Evolutionary conservation across 2,888 invertebrate species (phyloP).

Genomic region (Choreutis nemorana): DNA sequence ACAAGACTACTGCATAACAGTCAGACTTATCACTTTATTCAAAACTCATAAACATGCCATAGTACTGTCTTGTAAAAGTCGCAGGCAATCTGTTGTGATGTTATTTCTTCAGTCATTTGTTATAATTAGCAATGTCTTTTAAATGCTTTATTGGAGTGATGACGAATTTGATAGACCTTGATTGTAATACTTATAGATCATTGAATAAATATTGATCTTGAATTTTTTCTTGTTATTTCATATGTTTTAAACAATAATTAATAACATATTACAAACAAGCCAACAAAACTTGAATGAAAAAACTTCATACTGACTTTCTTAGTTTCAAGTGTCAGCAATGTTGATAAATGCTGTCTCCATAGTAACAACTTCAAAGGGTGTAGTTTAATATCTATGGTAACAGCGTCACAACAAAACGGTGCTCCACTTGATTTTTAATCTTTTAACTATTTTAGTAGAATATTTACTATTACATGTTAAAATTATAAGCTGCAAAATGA

Average conservation of each 20-base stretch:
- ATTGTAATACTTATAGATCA: constrained; percentile 55
- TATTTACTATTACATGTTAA: constrained; percentile 4
- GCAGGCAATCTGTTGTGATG: constrained; percentile 37
- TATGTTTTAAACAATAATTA: no score
- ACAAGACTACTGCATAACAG: no score
- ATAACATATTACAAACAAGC: no score
- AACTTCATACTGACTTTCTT: no score
- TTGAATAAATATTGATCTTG: constrained; percentile 54
- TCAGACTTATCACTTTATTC: no score
- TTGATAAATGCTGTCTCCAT: no score
- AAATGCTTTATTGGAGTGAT: constrained; percentile 42
- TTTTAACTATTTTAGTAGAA: constrained; percentile 2
- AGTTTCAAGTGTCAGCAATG: no score
- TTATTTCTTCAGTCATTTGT: constrained; percentile 43
- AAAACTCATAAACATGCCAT: no score
- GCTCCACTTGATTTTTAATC: constrained; percentile 5
- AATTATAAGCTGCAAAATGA: constrained; percentile 23
- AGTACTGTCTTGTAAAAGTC: constrained; percentile 35
- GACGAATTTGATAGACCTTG: constrained; percentile 49
- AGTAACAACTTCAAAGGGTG: no score
- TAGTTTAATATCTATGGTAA: no score
- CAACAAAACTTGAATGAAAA: no score
- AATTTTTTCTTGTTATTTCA: constrained; percentile 21
- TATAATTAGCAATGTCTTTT: constrained; percentile 30
- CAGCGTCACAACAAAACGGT: constrained; percentile 51